A percentile compares a stretch with the other conserved stretches of the same genome.
Conservation (phyloP, 2,113 vertebrate species). For the Silurus meridionalis region DNA sequence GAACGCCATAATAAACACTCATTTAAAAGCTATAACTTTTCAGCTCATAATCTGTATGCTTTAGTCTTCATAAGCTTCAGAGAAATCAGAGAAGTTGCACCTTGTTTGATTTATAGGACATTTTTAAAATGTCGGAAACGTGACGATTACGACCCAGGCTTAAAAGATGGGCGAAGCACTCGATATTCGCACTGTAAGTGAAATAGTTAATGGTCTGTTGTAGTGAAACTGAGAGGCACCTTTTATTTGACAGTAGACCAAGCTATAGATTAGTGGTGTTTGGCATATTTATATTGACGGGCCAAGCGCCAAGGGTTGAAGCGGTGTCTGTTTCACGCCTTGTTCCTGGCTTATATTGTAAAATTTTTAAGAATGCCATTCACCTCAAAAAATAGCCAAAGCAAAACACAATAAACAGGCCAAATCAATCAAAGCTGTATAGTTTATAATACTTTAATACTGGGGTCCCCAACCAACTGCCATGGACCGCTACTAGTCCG, state of each 20-base stretch:
- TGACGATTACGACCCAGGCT: slow-evolving; percentile 46
- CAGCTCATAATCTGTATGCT: neutral
- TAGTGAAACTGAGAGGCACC: slow-evolving; percentile 36
- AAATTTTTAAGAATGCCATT: neutral
- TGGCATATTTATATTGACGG: neutral
- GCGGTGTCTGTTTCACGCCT: neutral
- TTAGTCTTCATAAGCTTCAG: neutral
- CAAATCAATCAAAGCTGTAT: no score
- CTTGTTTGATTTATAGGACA: slow-evolving; percentile 36
- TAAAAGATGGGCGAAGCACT: slow-evolving; percentile 21
- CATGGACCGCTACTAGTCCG: no score
- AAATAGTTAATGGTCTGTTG: slow-evolving; percentile 55
- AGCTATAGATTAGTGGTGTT: neutral
- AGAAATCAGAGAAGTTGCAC: neutral
- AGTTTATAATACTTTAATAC: no score
- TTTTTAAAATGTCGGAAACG: slow-evolving; percentile 45
- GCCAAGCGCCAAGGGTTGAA: neutral
- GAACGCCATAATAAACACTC: neutral
- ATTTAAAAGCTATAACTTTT: slow-evolving; percentile 12
- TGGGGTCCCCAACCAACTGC: no score
- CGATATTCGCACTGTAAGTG: slow-evolving; percentile 55
- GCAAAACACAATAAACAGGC: neutral
- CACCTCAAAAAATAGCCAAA: neutral
- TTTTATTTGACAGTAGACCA: neutral
- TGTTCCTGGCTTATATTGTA: neutral